phyloP scores from a whole-genome alignment of 2,113 vertebrate genomes.

The Petromus typicus region DNA sequence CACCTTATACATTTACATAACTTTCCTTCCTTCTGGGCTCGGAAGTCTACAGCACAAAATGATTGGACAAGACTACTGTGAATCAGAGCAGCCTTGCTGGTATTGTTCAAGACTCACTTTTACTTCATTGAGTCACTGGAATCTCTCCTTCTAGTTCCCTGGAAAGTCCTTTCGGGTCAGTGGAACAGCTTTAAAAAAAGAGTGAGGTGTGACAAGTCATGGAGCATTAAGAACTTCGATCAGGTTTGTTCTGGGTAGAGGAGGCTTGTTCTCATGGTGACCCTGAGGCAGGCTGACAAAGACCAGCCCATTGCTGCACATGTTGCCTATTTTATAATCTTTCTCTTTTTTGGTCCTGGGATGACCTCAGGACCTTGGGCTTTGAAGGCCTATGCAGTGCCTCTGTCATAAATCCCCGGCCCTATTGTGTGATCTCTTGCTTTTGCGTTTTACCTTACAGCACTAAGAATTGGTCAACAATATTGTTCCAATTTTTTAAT shows the following conservation, averaged over 20 bases:
- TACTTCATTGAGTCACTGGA: neutral
- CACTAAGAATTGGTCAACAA: neutral
- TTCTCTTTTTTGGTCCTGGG: too few relatives aligned
- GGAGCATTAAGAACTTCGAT: neutral
- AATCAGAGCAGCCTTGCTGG: neutral
- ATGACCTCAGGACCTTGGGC: too few relatives aligned
- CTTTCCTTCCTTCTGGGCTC: neutral
- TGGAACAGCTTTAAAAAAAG: neutral
- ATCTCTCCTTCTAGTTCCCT: neutral
- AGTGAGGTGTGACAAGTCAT: neutral
- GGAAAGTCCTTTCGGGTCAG: neutral
- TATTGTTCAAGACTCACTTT: neutral
- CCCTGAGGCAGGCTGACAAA: neutral
- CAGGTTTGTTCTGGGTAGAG: neutral
- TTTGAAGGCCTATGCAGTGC: too few relatives aligned
- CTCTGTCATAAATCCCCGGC: too few relatives aligned
- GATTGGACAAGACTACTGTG: neutral
- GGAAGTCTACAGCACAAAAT: neutral
- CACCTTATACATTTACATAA: neutral
- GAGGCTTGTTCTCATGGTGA: neutral
- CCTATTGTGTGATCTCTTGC: neutral
- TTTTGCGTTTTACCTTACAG: slow-evolving; percentile 10
- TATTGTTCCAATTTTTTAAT: neutral
- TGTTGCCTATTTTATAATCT: neutral
- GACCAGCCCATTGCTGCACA: neutral